Evolutionary conservation across 2,113 vertebrate genomes (phyloP).

Genomic region (Capreolus pygargus): DNA sequence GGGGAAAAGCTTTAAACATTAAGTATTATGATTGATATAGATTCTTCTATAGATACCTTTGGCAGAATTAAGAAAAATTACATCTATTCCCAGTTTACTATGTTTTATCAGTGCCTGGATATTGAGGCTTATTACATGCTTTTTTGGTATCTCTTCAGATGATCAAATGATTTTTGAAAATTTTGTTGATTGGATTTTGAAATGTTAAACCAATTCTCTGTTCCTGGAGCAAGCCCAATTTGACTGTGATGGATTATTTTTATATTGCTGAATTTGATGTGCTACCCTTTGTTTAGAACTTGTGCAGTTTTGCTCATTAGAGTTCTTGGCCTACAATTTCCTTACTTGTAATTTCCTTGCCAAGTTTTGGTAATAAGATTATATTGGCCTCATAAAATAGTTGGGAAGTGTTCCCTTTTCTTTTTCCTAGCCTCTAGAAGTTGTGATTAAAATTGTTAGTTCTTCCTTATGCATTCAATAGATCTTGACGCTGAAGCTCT

Average conservation of each 20-base stretch:
- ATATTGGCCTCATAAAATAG: constrained; percentile 3
- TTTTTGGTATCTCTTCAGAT: not conserved
- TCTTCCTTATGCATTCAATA: not conserved
- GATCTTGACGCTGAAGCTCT: not conserved
- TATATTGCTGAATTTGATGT: constrained; percentile 10
- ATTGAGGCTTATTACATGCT: not conserved
- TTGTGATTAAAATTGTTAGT: constrained; percentile 34
- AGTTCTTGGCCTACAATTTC: not conserved
- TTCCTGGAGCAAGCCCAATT: not conserved
- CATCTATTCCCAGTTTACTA: not conserved
- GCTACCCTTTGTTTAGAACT: constrained; percentile 16
- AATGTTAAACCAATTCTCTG: not conserved
- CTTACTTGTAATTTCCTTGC: not conserved
- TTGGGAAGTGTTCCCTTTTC: not conserved
- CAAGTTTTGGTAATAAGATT: constrained; percentile 43
- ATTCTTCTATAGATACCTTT: not conserved
- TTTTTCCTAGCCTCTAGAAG: not conserved
- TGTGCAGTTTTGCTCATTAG: not conserved
- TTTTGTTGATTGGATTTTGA: not conserved
- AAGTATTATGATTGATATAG: not conserved
- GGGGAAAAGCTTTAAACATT: not conserved
- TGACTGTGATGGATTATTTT: not conserved
- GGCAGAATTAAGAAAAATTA: not conserved
- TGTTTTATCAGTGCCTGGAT: not conserved
- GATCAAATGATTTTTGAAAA: not conserved